A percentile compares a stretch with the other conserved stretches of the same genome.
Evolutionary conservation across 2,113 vertebrate genomes (phyloP).

Genomic region (Martes martes): DNA sequence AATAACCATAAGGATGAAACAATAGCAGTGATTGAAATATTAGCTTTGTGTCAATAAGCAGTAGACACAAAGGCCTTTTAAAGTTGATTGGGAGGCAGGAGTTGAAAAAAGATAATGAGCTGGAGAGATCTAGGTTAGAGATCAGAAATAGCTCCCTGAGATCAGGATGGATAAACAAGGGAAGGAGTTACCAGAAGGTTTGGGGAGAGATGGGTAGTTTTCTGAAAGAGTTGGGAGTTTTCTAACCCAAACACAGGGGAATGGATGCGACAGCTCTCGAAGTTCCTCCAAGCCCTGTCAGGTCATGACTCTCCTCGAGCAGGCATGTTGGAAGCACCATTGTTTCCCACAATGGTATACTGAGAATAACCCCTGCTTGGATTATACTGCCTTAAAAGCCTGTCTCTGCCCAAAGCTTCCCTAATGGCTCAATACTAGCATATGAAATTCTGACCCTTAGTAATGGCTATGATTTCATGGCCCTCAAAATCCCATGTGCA

Average conservation of each 20-base stretch:
- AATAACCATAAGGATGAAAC: not conserved
- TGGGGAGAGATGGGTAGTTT: not conserved
- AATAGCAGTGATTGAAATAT: not conserved
- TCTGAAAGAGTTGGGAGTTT: not conserved
- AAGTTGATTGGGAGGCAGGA: not conserved
- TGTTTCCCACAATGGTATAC: conserved; percentile 48
- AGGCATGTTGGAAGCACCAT: not conserved
- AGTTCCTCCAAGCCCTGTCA: not conserved
- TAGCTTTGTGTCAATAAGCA: not conserved
- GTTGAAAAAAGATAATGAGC: not conserved
- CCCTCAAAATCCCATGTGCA: not conserved
- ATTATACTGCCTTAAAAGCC: conserved; percentile 51
- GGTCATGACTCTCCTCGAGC: not conserved
- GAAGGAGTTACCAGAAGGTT: not conserved
- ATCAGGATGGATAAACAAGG: conserved; percentile 13
- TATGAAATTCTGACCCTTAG: conserved; percentile 48
- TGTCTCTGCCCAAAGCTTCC: conserved; percentile 15
- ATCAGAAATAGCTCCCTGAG: not conserved
- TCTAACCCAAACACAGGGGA: not conserved
- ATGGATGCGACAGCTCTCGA: not conserved
- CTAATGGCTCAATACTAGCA: conserved; percentile 47
- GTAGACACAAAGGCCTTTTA: not conserved
- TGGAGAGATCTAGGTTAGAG: not conserved
- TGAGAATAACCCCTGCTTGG: conserved; percentile 9
- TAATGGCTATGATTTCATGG: conserved; percentile 48